Evolutionary conservation across 2,113 vertebrate genomes (phyloP).

Genomic region (Oryzias woworae): DNA sequence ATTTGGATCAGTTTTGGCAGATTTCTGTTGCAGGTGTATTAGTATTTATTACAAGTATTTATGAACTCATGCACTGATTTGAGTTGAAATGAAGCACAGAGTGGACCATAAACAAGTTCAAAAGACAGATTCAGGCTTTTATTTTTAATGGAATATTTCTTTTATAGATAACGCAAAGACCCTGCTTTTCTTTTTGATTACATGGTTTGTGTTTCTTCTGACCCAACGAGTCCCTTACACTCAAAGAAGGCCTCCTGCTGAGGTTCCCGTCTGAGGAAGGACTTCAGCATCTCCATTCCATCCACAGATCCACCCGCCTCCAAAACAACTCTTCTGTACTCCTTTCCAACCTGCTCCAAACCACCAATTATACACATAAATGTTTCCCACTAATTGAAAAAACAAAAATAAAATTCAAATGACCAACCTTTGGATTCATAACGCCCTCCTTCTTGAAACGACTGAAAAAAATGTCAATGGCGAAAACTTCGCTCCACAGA

Average conservation of each 20-base stretch:
- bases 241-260: conserved; percentile 88
- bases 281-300: conserved; percentile 89
- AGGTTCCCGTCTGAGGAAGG: conserved; percentile 86
- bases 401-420: neutral
- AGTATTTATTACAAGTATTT: too few species aligned
- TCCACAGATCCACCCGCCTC: conserved; percentile 90
- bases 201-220: conserved; percentile 15
- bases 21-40: too few species aligned
- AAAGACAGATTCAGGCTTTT: too few species aligned
- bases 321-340: conserved; percentile 89
- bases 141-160: too few species aligned
- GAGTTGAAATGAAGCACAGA: too few species aligned
- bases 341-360: conserved; percentile 84
- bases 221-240: conserved; percentile 84
- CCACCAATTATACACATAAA: neutral
- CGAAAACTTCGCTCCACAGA: conserved; percentile 95
- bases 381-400: neutral
- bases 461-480: conserved; percentile 92
- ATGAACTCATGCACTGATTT: too few species aligned
- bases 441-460: conserved; percentile 91
- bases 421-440: conserved; percentile 87
- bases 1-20: too few species aligned
- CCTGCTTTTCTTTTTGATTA: neutral
- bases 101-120: too few species aligned
- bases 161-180: too few species aligned